These are phyloP conservation scores for Tachuris rubrigastra DNA, from an alignment of 2,113 vertebrate genomes.

Conservation along the genomic window DNA sequence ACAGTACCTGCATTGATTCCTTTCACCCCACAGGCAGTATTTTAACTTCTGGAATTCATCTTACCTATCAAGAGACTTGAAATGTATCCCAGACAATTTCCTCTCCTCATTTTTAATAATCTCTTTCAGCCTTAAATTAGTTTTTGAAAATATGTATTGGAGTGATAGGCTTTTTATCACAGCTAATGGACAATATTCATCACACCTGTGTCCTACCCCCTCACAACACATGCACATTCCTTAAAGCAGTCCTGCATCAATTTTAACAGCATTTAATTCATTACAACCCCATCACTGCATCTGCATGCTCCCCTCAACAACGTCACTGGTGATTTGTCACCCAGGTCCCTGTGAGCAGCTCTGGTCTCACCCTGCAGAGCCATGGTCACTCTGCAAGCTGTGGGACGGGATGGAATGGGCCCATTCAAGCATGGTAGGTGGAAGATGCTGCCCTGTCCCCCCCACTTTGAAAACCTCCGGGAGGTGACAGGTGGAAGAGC, in stretches of 20 bases:
- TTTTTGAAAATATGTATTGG: slow-evolving; percentile 36
- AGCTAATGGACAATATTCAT: slow-evolving; percentile 35
- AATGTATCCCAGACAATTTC: slow-evolving; percentile 43
- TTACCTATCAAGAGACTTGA: slow-evolving; percentile 7
- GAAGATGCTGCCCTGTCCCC: neutral
- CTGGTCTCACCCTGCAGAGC: neutral
- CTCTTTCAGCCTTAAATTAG: slow-evolving; percentile 26
- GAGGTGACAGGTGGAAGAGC: neutral
- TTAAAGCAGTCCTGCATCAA: neutral
- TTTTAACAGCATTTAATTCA: neutral
- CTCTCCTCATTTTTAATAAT: slow-evolving; percentile 47
- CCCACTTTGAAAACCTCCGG: accelerated
- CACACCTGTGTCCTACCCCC: neutral
- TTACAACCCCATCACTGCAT: neutral
- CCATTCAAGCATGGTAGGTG: accelerated
- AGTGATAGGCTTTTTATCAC: slow-evolving; percentile 40
- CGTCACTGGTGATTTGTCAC: neutral
- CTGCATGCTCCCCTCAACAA: neutral
- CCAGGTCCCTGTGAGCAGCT: accelerated
- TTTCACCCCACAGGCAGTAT: neutral
- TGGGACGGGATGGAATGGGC: neutral
- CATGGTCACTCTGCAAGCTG: accelerated
- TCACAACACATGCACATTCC: neutral
- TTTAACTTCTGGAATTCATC: slow-evolving; percentile 41
- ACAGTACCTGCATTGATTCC: neutral